These are phyloP conservation scores for Oikopleura albicans DNA, from an alignment of 23 tunicate species.

Conservation along the genomic window DNA sequence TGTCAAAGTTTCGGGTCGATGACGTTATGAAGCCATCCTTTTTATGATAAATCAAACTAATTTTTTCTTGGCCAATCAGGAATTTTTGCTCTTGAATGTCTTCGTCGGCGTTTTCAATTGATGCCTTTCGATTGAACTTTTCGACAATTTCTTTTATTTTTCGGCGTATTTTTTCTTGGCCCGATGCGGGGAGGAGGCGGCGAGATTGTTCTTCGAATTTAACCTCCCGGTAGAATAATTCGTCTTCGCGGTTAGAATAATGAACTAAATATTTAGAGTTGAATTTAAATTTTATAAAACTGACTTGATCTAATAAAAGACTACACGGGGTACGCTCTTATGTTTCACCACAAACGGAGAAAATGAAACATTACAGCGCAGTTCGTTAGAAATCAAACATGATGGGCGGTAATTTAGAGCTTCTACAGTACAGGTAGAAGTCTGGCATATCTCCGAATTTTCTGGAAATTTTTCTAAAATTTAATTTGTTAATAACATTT, in stretches of 20 bases:
- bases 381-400: too few relatives aligned
- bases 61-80: slow-evolving; percentile 61
- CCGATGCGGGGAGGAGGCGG: slow-evolving; percentile 40
- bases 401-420: too few relatives aligned
- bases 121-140: slow-evolving; percentile 45
- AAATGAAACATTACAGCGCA: too few relatives aligned
- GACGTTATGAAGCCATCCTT: slow-evolving; percentile 58
- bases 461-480: too few relatives aligned
- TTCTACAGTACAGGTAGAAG: too few relatives aligned
- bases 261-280: slow-evolving; percentile 39
- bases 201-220: slow-evolving; percentile 39
- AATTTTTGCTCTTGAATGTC: slow-evolving; percentile 49
- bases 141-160: slow-evolving; percentile 13
- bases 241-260: slow-evolving; percentile 58
- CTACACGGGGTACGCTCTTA: too few relatives aligned
- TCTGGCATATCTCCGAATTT: too few relatives aligned
- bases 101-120: slow-evolving; percentile 37
- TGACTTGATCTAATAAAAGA: too few relatives aligned
- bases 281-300: too few relatives aligned
- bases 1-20: slow-evolving; percentile 61
- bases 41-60: slow-evolving; percentile 51
- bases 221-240: slow-evolving; percentile 48
- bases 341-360: too few relatives aligned
- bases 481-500: too few relatives aligned
- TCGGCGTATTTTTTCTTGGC: slow-evolving; percentile 44